These are phyloP conservation scores for Trididemnum miniatum DNA, from an alignment of 23 tunicate genomes.

Conservation along the genomic window DNA sequence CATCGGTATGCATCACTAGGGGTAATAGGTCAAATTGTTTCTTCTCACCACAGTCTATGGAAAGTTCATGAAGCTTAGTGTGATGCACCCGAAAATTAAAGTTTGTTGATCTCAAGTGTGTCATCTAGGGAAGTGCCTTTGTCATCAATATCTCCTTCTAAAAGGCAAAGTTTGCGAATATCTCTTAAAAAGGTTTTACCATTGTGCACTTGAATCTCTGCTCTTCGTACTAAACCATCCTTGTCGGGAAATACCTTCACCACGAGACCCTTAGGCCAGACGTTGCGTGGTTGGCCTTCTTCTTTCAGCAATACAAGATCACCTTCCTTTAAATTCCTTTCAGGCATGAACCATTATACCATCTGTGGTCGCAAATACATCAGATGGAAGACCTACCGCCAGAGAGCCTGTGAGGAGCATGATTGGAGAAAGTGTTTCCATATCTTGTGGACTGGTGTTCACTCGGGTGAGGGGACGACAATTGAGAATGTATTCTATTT, in stretches of 20 bases:
- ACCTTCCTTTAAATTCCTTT: not conserved
- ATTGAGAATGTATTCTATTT: conserved; percentile 24
- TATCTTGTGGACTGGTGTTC: conserved; percentile 24
- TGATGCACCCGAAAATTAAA: not conserved
- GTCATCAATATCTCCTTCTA: conserved; percentile 12
- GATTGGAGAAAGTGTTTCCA: conserved; percentile 18
- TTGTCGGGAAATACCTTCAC: conserved; percentile 28
- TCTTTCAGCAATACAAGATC: conserved; percentile 25
- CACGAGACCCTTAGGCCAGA: conserved; percentile 47
- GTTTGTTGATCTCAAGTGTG: not conserved
- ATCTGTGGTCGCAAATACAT: conserved; percentile 31
- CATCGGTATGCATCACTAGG: not conserved
- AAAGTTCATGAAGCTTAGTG: not conserved
- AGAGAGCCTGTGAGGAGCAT: conserved; percentile 18
- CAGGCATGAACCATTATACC: conserved; percentile 34
- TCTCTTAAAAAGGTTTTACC: conserved; percentile 12
- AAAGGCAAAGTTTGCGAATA: conserved; percentile 32
- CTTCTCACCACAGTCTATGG: conserved; percentile 1
- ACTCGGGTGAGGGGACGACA: conserved; percentile 28
- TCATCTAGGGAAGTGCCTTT: not conserved
- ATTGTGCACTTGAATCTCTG: not conserved
- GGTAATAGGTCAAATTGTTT: not conserved
- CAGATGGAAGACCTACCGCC: conserved; percentile 28
- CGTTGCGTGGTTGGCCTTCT: not conserved
- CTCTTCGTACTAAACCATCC: conserved; percentile 32